Conservation (phyloP, 2,888 invertebrate species). For the Rhagonycha lutea region DNA sequence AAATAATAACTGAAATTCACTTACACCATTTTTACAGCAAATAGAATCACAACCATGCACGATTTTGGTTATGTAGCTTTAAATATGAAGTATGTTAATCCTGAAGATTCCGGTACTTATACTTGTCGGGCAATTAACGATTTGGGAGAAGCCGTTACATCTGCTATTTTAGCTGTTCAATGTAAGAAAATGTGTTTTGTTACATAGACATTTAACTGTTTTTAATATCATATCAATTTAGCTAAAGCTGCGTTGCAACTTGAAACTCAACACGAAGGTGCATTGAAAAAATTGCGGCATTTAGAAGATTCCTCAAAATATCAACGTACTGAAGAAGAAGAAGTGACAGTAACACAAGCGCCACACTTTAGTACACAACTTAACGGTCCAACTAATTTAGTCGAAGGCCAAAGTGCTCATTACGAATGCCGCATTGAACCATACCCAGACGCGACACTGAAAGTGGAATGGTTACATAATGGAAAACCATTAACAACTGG, state of each 20-base stretch:
- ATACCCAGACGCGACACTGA: constrained; percentile 85
- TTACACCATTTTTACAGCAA: constrained; percentile 61
- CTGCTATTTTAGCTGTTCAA: constrained; percentile 87
- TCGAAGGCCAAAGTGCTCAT: constrained; percentile 89
- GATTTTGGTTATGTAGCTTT: constrained; percentile 97
- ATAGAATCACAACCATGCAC: constrained; percentile 91
- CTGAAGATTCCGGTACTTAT: constrained; percentile 96
- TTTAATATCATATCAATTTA: constrained; percentile 46
- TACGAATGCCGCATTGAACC: constrained; percentile 93
- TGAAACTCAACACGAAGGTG: constrained; percentile 88
- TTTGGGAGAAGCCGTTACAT: constrained; percentile 92
- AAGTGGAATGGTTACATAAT: constrained; percentile 93
- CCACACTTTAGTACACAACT: constrained; percentile 85
- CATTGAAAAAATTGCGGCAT: constrained; percentile 82
- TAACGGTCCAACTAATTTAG: constrained; percentile 81
- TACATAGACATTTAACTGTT: not conserved
- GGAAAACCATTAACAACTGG: constrained; percentile 86
- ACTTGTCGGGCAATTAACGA: constrained; percentile 92
- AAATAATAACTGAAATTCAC: not conserved
- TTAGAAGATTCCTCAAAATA: constrained; percentile 82
- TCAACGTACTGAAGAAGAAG: constrained; percentile 80
- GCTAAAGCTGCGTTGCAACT: constrained; percentile 86
- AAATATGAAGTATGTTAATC: constrained; percentile 92
- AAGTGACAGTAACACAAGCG: constrained; percentile 77
- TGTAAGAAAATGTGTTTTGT: constrained; percentile 61